Conservation (phyloP, 2,797 vertebrate species). For the Martes flavigula region DNA sequence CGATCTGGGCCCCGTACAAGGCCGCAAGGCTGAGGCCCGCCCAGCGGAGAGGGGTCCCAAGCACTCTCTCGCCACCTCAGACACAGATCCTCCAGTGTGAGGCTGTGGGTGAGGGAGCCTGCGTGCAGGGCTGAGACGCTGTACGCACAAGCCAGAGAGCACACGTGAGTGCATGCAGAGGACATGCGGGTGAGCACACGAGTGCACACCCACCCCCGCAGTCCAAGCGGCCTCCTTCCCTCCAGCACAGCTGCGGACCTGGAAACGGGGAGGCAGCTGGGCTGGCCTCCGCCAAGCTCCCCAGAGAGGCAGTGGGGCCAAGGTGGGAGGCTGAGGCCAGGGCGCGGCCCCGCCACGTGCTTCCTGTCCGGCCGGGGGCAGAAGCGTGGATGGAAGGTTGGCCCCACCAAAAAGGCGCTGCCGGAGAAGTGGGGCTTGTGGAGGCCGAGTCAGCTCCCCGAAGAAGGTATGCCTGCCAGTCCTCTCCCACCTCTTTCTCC, state of each 20-base stretch:
- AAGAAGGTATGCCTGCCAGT: rapidly evolving
- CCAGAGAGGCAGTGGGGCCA: neutral
- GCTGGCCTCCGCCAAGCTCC: neutral
- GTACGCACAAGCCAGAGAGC: neutral
- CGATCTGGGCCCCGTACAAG: no score
- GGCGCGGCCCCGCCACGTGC: neutral
- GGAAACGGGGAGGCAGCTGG: neutral
- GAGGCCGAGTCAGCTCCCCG: neutral
- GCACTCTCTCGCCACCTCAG: neutral
- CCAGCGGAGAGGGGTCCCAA: neutral
- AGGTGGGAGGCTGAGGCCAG: neutral
- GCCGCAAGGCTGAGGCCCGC: no score
- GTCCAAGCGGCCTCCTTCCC: constrained; percentile 58
- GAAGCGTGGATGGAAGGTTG: neutral
- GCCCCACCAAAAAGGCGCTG: neutral
- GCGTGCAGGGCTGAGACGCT: rapidly evolving
- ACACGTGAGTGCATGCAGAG: rapidly evolving
- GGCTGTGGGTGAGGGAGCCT: rapidly evolving
- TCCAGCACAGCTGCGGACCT: constrained; percentile 78
- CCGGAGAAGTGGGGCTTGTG: neutral
- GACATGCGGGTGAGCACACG: neutral
- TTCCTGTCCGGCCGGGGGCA: neutral
- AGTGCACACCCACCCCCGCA: neutral
- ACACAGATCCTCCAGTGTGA: neutral
- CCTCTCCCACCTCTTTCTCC: neutral